Percentiles rank a stretch among this genome's conserved stretches.
phyloP scores from a whole-genome alignment of 2,797 vertebrate species.

The Muscicapa striata region DNA sequence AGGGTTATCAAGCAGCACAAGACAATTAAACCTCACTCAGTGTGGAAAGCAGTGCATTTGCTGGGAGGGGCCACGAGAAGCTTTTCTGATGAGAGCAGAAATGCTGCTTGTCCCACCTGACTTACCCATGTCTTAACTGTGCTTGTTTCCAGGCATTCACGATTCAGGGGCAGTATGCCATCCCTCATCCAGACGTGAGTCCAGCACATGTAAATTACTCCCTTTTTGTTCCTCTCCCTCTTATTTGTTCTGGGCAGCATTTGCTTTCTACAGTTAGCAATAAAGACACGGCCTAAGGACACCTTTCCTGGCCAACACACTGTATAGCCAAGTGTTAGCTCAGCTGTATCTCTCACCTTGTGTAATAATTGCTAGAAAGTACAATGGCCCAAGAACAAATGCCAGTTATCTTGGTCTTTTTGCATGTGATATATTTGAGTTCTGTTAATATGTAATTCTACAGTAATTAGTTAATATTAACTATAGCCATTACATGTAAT shows the following conservation, averaged over 20 bases:
- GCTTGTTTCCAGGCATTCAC: slow-evolving; percentile 86
- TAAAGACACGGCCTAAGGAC: neutral
- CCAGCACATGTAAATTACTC: slow-evolving; percentile 71
- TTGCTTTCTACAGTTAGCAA: slow-evolving; percentile 66
- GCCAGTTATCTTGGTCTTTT: slow-evolving; percentile 37
- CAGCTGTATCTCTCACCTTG: neutral
- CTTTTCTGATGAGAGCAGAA: neutral
- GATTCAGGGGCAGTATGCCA: slow-evolving; percentile 91
- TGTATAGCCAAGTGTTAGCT: neutral
- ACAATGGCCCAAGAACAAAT: slow-evolving; percentile 75
- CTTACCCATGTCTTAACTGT: slow-evolving; percentile 40
- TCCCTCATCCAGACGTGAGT: slow-evolving; percentile 96
- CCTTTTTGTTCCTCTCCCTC: slow-evolving; percentile 49
- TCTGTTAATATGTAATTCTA: slow-evolving; percentile 67
- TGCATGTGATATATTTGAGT: slow-evolving; percentile 73
- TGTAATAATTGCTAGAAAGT: slow-evolving; percentile 63
- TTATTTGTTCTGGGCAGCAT: slow-evolving; percentile 77
- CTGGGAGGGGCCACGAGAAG: neutral
- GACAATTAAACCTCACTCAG: slow-evolving; percentile 8
- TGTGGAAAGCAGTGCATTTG: neutral
- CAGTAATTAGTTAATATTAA: slow-evolving; percentile 69
- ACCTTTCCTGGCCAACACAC: neutral
- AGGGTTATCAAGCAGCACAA: slow-evolving; percentile 14
- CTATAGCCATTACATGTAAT: slow-evolving; percentile 71
- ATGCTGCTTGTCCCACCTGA: neutral